phyloP scores from a whole-genome alignment of 2,113 vertebrate genomes.

The cattle (Bos taurus) region DNA sequence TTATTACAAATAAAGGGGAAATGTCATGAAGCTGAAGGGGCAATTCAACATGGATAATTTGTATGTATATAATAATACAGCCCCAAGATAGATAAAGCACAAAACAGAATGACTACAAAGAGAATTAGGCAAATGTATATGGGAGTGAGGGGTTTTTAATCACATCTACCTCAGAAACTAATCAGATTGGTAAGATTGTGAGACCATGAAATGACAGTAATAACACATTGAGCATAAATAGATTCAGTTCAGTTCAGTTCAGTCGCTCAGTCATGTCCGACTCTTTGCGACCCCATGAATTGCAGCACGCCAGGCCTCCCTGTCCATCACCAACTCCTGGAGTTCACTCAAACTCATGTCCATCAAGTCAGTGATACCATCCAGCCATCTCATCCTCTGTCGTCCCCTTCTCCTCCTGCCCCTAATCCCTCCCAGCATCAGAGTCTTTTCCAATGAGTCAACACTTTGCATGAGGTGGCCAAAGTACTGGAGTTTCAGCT shows the following conservation, averaged over 20 bases:
- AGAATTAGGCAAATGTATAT: neutral
- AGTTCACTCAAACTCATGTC: fast-evolving
- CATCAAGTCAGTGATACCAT: fast-evolving
- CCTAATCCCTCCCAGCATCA: too few relatives aligned
- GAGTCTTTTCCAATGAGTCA: too few relatives aligned
- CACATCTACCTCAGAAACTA: neutral
- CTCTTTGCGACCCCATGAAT: too few relatives aligned
- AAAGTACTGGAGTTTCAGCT: too few relatives aligned
- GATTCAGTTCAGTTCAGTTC: neutral
- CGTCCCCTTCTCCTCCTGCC: too few relatives aligned
- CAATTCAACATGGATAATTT: neutral
- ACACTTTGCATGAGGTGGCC: too few relatives aligned
- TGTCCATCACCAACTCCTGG: too few relatives aligned
- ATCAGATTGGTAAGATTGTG: neutral
- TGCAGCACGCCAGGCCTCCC: fast-evolving
- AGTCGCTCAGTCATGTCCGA: too few relatives aligned
- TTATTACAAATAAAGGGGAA: neutral
- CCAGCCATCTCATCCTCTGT: too few relatives aligned
- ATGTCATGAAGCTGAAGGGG: neutral
- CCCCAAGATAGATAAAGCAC: neutral
- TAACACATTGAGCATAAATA: neutral
- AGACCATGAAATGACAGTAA: neutral
- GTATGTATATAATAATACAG: neutral
- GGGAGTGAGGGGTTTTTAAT: neutral
- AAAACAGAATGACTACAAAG: neutral